A percentile compares a stretch with the other conserved stretches of the same genome.
Conservation (phyloP, 1,140 invertebrate species). For the Diploscapter pachys region DNA sequence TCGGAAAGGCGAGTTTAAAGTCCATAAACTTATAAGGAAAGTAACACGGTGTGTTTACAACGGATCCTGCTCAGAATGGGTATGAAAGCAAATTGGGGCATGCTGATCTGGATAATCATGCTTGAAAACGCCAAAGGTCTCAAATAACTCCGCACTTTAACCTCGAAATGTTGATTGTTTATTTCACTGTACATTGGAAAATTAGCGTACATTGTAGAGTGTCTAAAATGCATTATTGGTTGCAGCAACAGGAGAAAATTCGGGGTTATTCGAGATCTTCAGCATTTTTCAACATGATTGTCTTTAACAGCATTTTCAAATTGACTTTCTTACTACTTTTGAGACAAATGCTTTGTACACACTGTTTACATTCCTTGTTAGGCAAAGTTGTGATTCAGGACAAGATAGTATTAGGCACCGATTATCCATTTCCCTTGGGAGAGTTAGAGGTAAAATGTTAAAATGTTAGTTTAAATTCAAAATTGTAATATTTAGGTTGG, state of each 20-base stretch:
- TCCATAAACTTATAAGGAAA: too few species aligned
- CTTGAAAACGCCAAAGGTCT: too few species aligned
- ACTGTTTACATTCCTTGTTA: neutral
- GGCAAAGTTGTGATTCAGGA: conserved; percentile 59
- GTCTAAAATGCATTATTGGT: too few species aligned
- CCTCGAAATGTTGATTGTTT: neutral
- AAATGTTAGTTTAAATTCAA: too few species aligned
- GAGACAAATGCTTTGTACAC: neutral
- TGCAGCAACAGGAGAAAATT: too few species aligned
- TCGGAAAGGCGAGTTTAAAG: conserved; percentile 62
- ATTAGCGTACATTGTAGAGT: too few species aligned
- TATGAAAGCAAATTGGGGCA: neutral
- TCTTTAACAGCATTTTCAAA: neutral
- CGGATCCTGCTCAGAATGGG: too few species aligned
- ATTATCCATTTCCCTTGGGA: conserved; percentile 68
- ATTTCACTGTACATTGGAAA: too few species aligned
- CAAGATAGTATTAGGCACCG: conserved; percentile 65
- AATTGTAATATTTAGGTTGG: conserved; percentile 58
- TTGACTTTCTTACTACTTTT: neutral
- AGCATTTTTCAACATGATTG: neutral
- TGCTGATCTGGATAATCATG: neutral
- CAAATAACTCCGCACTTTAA: neutral
- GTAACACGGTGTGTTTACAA: neutral
- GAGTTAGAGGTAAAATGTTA: conserved; percentile 59
- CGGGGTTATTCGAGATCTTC: too few species aligned